These are phyloP conservation scores for Ctenodactylus gundi DNA, from an alignment of 2,113 vertebrate species.

Conservation along the genomic window DNA sequence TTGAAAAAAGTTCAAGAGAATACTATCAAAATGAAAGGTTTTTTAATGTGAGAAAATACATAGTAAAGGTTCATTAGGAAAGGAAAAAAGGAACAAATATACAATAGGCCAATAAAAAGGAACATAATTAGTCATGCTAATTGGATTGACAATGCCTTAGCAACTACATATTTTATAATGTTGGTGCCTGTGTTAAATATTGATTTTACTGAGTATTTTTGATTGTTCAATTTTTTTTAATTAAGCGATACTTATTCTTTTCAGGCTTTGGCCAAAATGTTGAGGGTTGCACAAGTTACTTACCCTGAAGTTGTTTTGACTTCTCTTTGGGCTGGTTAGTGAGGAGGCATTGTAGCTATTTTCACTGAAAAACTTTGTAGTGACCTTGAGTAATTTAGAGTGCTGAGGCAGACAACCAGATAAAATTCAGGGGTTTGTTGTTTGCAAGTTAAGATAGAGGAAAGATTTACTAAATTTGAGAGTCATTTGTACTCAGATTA, in stretches of 20 bases:
- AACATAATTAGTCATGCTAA: background rate
- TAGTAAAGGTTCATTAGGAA: background rate
- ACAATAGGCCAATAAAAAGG: background rate
- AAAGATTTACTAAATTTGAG: constrained; percentile 57
- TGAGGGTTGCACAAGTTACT: background rate
- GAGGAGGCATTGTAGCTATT: background rate
- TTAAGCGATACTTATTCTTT: background rate
- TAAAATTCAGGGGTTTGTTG: constrained; percentile 20
- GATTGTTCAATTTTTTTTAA: background rate
- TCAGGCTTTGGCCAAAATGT: background rate
- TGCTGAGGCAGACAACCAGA: background rate
- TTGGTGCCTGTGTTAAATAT: background rate
- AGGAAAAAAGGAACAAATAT: background rate
- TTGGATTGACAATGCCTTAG: background rate
- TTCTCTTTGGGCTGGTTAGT: background rate
- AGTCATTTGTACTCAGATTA: constrained; percentile 69
- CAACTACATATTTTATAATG: background rate
- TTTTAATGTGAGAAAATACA: background rate
- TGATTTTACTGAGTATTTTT: background rate
- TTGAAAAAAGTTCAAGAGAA: background rate
- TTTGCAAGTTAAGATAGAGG: constrained; percentile 9
- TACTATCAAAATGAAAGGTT: background rate
- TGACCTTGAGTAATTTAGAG: constrained; percentile 58
- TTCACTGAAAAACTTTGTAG: background rate
- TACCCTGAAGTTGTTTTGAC: background rate